Evolutionary conservation across 2,888 invertebrate species (phyloP).

Genomic region (Serrognathus titanus): DNA sequence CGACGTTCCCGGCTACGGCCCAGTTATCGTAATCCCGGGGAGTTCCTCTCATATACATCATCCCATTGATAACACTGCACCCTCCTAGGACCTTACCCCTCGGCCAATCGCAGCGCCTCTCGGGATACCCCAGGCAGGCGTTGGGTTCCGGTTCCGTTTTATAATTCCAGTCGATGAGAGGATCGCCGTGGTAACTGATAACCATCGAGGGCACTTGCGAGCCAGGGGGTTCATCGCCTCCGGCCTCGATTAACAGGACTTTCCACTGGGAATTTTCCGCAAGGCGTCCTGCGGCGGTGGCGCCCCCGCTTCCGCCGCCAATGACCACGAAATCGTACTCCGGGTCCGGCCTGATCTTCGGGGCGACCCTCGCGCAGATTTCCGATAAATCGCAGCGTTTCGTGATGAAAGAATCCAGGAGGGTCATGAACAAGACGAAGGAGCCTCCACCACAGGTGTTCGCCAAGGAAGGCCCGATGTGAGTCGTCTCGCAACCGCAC

Average conservation of each 20-base stretch:
- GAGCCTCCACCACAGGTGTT: constrained; percentile 58
- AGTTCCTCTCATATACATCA: constrained; percentile 81
- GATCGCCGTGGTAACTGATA: constrained; percentile 59
- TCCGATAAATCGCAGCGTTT: constrained; percentile 57
- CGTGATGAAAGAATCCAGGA: constrained; percentile 61
- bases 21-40: constrained; percentile 73
- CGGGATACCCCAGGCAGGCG: constrained; percentile 57
- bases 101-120: constrained; percentile 62
- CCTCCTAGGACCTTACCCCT: constrained; percentile 71
- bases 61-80: constrained; percentile 70
- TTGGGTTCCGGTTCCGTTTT: constrained; percentile 61
- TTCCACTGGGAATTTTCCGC: constrained; percentile 56
- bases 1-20: constrained; percentile 65
- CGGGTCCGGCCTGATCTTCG: constrained; percentile 48
- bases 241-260: constrained; percentile 68
- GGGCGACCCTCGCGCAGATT: constrained; percentile 58
- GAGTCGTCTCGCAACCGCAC: constrained; percentile 56
- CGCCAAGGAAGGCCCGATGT: constrained; percentile 58
- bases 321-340: constrained; percentile 66
- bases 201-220: constrained; percentile 63
- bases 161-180: constrained; percentile 67
- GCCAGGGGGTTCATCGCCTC: constrained; percentile 66
- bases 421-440: constrained; percentile 62
- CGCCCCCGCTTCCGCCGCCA: constrained; percentile 65
- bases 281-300: constrained; percentile 62